Evolutionary conservation across 2,888 invertebrate genomes (phyloP).

Genomic region (Phragmatobia fuliginosa): DNA sequence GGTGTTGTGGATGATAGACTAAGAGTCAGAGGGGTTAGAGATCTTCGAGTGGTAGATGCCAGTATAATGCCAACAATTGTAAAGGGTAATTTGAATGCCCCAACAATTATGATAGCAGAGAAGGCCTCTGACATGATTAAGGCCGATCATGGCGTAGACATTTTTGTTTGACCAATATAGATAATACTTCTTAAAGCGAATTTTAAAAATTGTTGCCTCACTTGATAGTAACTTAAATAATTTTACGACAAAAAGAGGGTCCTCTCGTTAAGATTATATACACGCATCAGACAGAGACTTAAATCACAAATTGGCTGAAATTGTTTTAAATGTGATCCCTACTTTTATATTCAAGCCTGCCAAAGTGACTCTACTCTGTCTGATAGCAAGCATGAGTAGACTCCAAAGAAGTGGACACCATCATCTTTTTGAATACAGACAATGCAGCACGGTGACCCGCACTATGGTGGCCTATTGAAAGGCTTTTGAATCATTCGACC

Average conservation of each 20-base stretch:
- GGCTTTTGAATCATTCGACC: too few species aligned
- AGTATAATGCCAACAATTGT: slow-evolving; percentile 87
- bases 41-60: slow-evolving; percentile 87
- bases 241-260: background rate
- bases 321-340: too few species aligned
- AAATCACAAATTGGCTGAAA: too few species aligned
- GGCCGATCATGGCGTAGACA: slow-evolving; percentile 18
- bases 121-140: slow-evolving; percentile 67
- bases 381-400: too few species aligned
- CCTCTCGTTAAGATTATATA: background rate
- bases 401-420: too few species aligned
- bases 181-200: background rate
- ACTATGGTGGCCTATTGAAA: too few species aligned
- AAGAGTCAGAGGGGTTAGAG: slow-evolving; percentile 81
- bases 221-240: background rate
- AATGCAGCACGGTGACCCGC: too few species aligned
- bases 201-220: background rate
- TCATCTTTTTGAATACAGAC: too few species aligned
- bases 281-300: too few species aligned
- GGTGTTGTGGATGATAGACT: slow-evolving; percentile 62
- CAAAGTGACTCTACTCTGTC: too few species aligned
- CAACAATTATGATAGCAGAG: slow-evolving; percentile 87
- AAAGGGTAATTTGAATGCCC: slow-evolving; percentile 87
- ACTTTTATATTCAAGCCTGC: too few species aligned
- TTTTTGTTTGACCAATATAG: slow-evolving; percentile 10